Evolutionary conservation across 2,888 invertebrate species (phyloP).

Genomic region (Tachina lurida): DNA sequence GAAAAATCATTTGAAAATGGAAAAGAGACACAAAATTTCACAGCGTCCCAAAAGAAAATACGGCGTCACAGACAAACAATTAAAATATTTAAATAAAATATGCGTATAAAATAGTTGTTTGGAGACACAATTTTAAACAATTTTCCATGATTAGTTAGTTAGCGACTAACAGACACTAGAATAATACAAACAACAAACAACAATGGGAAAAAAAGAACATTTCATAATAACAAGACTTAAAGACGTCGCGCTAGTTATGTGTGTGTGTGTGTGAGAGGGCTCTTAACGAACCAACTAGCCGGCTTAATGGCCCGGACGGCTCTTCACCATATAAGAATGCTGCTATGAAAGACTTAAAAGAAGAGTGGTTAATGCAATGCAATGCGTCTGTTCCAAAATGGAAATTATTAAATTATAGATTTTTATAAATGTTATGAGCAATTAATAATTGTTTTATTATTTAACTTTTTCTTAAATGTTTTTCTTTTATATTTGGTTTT

Average conservation of each 20-base stretch:
- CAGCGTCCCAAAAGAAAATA: conserved; percentile 40
- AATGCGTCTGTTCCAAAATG: not conserved
- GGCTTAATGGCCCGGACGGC: not conserved
- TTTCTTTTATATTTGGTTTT: conserved; percentile 11
- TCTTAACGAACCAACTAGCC: conserved; percentile 7
- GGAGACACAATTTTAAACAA: conserved; percentile 67
- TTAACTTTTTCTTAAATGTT: conserved; percentile 11
- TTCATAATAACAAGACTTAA: conserved; percentile 31
- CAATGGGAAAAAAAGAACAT: not conserved
- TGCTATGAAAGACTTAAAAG: conserved; percentile 14
- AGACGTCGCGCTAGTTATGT: not conserved
- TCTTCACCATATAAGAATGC: not conserved
- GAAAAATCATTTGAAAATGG: conserved; percentile 5
- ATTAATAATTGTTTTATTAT: conserved; percentile 74
- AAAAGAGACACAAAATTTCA: conserved; percentile 37
- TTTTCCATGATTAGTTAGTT: conserved; percentile 36
- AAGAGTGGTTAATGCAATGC: not conserved
- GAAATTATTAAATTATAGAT: conserved; percentile 62
- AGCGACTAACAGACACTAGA: conserved; percentile 2
- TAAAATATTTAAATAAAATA: conserved; percentile 12
- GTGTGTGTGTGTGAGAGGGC: not conserved
- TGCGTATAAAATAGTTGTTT: conserved; percentile 52
- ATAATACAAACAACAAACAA: not conserved
- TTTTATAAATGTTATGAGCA: conserved; percentile 75
- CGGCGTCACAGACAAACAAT: conserved; percentile 63